A percentile compares a stretch with the other conserved stretches of the same genome.
Conservation (phyloP, 2,113 vertebrate species). For the Ibidorhyncha struthersii region DNA sequence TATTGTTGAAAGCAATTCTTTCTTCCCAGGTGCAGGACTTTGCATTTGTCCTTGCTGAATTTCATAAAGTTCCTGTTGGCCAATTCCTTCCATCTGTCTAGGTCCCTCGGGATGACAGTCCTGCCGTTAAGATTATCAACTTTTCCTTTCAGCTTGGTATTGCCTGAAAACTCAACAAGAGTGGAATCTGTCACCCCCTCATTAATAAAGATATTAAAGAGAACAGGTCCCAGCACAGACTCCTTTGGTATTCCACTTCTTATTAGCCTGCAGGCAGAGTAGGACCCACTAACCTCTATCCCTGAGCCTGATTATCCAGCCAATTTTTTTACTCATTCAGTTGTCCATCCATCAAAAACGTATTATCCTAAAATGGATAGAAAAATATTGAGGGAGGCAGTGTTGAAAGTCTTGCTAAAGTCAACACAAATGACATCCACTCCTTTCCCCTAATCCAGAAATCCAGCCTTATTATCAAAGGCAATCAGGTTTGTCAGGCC, state of each 20-base stretch:
- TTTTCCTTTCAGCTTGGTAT: background rate
- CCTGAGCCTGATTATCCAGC: background rate
- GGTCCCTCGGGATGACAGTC: background rate
- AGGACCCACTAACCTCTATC: background rate
- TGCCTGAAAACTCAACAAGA: background rate
- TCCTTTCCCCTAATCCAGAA: background rate
- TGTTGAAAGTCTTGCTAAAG: background rate
- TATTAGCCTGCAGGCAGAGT: background rate
- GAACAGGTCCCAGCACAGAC: background rate
- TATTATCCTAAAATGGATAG: background rate
- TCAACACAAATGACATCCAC: background rate
- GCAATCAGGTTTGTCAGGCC: background rate
- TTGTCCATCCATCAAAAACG: background rate
- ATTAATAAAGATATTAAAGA: background rate
- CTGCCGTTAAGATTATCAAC: background rate
- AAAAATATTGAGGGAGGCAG: background rate
- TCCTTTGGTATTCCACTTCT: background rate
- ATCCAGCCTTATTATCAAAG: background rate
- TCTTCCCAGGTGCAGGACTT: background rate
- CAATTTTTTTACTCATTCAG: background rate
- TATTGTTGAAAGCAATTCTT: background rate
- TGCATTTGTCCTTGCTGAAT: background rate
- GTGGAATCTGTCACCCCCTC: rapidly evolving
- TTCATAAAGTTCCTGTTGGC: background rate
- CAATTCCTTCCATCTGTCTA: background rate